Evolutionary conservation across 2,113 vertebrate species (phyloP).

Genomic region (Corythornis madagascariensis): DNA sequence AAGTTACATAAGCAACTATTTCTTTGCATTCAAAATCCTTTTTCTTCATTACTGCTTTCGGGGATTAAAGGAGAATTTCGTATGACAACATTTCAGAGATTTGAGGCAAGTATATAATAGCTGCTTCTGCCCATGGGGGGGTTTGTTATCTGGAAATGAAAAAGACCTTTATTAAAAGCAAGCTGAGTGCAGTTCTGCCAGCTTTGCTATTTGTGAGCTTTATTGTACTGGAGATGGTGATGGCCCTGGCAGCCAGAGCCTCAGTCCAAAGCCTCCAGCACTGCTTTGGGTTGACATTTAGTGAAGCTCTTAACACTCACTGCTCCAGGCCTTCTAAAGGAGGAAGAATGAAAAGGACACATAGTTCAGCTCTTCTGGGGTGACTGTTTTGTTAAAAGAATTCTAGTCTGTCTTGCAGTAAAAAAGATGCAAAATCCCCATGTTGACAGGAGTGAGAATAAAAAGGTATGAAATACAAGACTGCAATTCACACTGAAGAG

Average conservation of each 20-base stretch:
- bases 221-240: background rate
- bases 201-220: background rate
- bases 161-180: background rate
- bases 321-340: background rate
- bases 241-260: background rate
- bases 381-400: background rate
- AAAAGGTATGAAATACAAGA: background rate
- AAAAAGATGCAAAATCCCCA: background rate
- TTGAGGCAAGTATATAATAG: constrained; percentile 91
- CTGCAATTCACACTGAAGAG: rapidly evolving
- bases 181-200: background rate
- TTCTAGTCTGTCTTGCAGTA: background rate
- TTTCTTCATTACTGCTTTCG: constrained; percentile 90
- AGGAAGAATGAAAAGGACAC: background rate
- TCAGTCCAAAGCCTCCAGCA: background rate
- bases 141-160: background rate
- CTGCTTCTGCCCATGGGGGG: background rate
- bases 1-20: background rate
- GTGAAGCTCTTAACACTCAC: background rate
- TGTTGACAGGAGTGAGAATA: background rate
- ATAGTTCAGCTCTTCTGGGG: background rate
- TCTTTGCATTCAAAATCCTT: constrained; percentile 74
- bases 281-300: background rate
- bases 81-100: constrained; percentile 98
- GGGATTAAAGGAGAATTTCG: constrained; percentile 94